phyloP scores from a whole-genome alignment of 2,797 vertebrate species.

The Sebastes reedi region DNA sequence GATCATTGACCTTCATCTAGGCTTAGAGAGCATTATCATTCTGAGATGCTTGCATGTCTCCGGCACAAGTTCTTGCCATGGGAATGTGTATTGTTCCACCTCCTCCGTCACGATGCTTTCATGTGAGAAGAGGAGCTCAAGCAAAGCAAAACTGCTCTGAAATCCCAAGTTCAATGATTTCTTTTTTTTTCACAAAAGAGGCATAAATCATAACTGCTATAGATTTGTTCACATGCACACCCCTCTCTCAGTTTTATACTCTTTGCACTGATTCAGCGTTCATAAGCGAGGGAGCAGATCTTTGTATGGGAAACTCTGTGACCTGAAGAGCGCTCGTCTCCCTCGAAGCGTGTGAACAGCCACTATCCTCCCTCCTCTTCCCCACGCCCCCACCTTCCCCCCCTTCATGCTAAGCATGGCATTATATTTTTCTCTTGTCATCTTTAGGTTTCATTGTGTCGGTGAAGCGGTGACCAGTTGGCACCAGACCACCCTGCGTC shows the following conservation, averaged over 20 bases:
- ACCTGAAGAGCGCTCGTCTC: slow-evolving; percentile 46
- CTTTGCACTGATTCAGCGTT: slow-evolving; percentile 40
- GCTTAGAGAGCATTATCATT: slow-evolving; percentile 29
- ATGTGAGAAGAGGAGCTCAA: slow-evolving; percentile 31
- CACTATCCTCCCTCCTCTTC: slow-evolving; percentile 32
- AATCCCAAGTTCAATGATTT: neutral
- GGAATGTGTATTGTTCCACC: slow-evolving; percentile 38
- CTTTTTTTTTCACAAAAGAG: slow-evolving; percentile 1
- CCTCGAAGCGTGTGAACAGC: slow-evolving; percentile 56
- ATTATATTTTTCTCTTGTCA: slow-evolving; percentile 45
- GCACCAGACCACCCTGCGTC: slow-evolving; percentile 62
- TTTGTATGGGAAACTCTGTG: slow-evolving; percentile 66
- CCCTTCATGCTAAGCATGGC: slow-evolving; percentile 59
- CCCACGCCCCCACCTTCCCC: slow-evolving; percentile 13
- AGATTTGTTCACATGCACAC: slow-evolving; percentile 9
- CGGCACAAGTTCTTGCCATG: slow-evolving; percentile 23
- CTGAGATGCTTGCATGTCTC: slow-evolving; percentile 40
- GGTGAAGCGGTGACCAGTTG: slow-evolving; percentile 74
- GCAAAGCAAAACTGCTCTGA: slow-evolving; percentile 10
- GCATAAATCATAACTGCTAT: slow-evolving; percentile 10
- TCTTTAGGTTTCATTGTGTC: slow-evolving; percentile 79
- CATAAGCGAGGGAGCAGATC: slow-evolving; percentile 52
- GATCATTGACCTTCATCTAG: slow-evolving; percentile 41
- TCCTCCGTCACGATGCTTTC: slow-evolving; percentile 45
- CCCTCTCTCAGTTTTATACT: neutral